Evolutionary conservation across 2,888 invertebrate genomes (phyloP).

Genomic region (Tinea trinotella): DNA sequence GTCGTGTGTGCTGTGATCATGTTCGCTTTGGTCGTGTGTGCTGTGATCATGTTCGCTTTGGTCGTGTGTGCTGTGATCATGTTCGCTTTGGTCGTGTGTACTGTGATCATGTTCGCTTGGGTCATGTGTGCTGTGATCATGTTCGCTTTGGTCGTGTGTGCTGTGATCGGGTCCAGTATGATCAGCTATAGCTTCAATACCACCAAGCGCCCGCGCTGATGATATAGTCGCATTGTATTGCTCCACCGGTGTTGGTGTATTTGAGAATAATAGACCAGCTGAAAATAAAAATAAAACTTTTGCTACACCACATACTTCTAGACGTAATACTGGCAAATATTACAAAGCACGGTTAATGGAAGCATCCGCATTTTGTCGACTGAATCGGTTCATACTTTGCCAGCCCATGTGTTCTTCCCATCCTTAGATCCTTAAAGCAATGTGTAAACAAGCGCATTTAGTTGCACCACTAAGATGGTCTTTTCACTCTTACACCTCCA

Average conservation of each 20-base stretch:
- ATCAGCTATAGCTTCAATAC: constrained; percentile 44
- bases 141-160: background rate
- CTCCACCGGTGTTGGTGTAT: constrained; percentile 74
- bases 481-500: too few species aligned
- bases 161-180: constrained; percentile 26
- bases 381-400: too few species aligned
- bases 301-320: too few species aligned
- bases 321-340: too few species aligned
- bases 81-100: constrained; percentile 26
- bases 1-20: constrained; percentile 26
- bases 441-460: background rate
- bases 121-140: background rate
- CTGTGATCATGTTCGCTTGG: background rate
- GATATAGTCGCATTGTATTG: constrained; percentile 63
- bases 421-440: too few species aligned
- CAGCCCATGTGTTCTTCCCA: too few species aligned
- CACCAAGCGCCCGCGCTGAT: constrained; percentile 74
- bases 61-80: constrained; percentile 17
- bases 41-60: background rate
- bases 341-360: too few species aligned
- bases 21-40: background rate
- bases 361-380: too few species aligned
- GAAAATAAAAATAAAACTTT: constrained; percentile 31
- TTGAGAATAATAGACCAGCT: constrained; percentile 80
- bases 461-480: too few species aligned